Base-by-base conservation (phyloP, 2,888 invertebrate genomes). In the Terebella lapidaria region DNA sequence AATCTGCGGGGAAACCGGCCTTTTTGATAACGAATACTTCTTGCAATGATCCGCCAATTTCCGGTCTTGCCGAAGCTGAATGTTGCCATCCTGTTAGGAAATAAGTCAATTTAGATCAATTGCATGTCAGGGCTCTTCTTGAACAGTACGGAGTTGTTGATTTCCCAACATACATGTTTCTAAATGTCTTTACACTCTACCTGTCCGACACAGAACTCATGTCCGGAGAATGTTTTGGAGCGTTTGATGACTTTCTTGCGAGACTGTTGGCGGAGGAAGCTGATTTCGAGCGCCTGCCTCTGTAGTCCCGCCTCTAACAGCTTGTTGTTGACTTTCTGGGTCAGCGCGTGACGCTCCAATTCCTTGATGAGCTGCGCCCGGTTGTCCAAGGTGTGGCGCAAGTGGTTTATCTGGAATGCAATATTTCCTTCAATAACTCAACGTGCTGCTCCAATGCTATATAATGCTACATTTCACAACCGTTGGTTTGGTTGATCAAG, bases 271-370 rank as follows among this genome's bases (percentile, higher is more conserved):
- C 72, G 72, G 62, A 74, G 72, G 60, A 71, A 71, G 56, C 71
- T 63, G 51, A 77, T 69, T 60, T 76, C 75, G 20, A 74, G 69
- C 60, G 74, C 75, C 3, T 74, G 68, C 18, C 74, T 63, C 3
- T 74, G 71, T 42, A 76, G 72, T 63, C 76, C 74, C 4, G 75
- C 75, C 62, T 75, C 74, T 46, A 77, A 69, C 30, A 77, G 69
- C 29, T 76, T 67, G 62, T 77, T 76, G 66, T 72, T 76, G 3
- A 77, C 78, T 66, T 77, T 77, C 63, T 77, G 75, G n/a, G 72
- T 66, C 57, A 77, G 64, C 55, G 76, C 71, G 63, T 77, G 77
- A 25, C 75, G 67, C 62, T 77, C 76, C 71, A 78, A 71, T 53
- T 72, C 71, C 71, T 75, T 72, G 27, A 78, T 35, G 42, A n/a